Evolutionary conservation across 2,113 vertebrate species (phyloP).

Genomic region (Mormyrus iriodes): DNA sequence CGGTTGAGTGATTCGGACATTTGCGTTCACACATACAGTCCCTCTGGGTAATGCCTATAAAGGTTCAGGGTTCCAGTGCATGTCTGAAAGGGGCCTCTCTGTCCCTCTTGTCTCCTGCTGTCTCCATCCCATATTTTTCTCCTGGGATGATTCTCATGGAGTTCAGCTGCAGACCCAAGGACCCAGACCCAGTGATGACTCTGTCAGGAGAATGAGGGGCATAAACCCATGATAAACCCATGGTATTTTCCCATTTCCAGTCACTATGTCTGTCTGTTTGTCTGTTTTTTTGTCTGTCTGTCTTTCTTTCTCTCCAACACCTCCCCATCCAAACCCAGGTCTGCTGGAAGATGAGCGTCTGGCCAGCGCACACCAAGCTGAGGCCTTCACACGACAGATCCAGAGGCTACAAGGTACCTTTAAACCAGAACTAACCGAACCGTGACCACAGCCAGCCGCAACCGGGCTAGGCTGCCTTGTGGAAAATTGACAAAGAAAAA

Average conservation of each 20-base stretch:
- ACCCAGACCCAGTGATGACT: background rate
- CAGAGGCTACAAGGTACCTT: conserved; percentile 66
- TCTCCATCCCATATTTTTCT: background rate
- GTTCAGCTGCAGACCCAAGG: background rate
- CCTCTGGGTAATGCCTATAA: no score
- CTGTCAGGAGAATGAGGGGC: background rate
- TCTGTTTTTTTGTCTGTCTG: no score
- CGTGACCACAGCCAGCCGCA: background rate
- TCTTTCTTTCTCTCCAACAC: background rate
- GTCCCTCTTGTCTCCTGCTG: background rate
- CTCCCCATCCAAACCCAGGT: conserved; percentile 50
- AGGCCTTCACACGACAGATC: conserved; percentile 71
- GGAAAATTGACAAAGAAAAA: background rate
- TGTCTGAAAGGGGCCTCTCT: background rate
- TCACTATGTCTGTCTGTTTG: background rate
- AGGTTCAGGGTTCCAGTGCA: no score
- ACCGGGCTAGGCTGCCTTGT: background rate
- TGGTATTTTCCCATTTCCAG: background rate
- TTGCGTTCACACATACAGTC: no score
- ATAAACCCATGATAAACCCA: background rate
- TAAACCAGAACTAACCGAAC: no score
- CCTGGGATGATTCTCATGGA: background rate
- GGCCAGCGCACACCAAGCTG: conserved; percentile 73
- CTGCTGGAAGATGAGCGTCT: conserved; percentile 77
- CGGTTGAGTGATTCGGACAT: background rate